Percentiles rank a stretch among this genome's conserved stretches.
Conservation (phyloP, 1,140 invertebrate genomes). For the Plutomurus gul region DNA sequence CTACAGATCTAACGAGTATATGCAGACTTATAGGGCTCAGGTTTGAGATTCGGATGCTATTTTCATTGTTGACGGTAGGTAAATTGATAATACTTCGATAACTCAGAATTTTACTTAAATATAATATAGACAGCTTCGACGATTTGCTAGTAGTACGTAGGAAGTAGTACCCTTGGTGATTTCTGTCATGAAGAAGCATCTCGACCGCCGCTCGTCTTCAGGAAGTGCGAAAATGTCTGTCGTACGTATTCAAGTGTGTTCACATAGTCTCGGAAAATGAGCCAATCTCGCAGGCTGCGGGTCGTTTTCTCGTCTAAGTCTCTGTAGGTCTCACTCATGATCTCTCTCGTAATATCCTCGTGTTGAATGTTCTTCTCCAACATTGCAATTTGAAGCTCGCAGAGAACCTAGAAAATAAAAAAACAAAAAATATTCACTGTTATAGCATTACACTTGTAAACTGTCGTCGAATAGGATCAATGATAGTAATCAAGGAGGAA, state of each 20-base stretch:
- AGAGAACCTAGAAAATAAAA: conserved; percentile 61
- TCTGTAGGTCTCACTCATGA: conserved; percentile 64
- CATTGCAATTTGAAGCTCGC: conserved; percentile 65
- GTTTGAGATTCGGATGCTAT: not conserved
- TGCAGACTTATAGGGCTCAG: conserved; percentile 12
- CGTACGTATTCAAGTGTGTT: conserved; percentile 66
- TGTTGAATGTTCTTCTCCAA: conserved; percentile 62
- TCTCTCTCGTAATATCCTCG: conserved; percentile 62
- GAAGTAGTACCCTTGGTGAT: not conserved
- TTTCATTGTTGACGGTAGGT: conserved; percentile 22
- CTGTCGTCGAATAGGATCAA: not conserved
- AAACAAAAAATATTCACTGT: conserved; percentile 7
- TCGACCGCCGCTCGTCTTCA: not conserved
- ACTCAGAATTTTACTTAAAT: not conserved
- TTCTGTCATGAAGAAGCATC: not conserved
- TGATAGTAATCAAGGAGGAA: conserved; percentile 11
- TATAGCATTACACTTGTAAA: not conserved
- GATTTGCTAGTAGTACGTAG: not conserved
- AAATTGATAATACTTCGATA: not conserved
- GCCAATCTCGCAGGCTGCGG: conserved; percentile 66
- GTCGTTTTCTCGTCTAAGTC: conserved; percentile 59
- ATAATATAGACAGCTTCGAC: not conserved
- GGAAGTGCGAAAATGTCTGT: conserved; percentile 60
- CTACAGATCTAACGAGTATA: not conserved
- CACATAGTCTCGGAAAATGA: conserved; percentile 71